Evolutionary conservation across 2,113 vertebrate genomes (phyloP).

Genomic region (Kryptolebias marmoratus): DNA sequence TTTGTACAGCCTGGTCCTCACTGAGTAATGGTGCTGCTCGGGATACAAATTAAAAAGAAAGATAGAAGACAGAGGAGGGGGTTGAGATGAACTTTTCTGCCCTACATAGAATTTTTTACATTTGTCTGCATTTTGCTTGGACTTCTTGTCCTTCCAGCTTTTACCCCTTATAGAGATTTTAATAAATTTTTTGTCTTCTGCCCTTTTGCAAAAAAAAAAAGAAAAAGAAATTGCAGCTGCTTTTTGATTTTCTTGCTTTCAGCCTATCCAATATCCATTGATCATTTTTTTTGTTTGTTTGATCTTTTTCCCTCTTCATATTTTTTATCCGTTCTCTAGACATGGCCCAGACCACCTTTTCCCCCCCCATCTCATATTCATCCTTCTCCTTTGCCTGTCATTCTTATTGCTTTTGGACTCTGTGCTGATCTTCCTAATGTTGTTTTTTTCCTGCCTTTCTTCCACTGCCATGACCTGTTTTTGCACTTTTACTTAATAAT

Average conservation of each 20-base stretch:
- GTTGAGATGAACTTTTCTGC: conserved; percentile 51
- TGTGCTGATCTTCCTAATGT: conserved; percentile 5
- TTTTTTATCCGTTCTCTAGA: neutral
- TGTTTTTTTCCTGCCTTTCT: neutral
- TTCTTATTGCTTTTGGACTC: conserved; percentile 6
- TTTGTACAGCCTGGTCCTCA: conserved; percentile 60
- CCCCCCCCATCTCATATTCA: conserved; percentile 8
- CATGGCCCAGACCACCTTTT: conserved; percentile 1
- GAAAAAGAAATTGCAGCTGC: conserved; percentile 20
- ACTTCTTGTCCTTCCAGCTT: conserved; percentile 29
- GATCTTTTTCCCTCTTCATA: conserved; percentile 27
- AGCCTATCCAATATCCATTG: neutral
- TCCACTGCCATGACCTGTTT: neutral
- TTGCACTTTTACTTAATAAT: neutral
- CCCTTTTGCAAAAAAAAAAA: conserved; percentile 23
- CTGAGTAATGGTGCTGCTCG: conserved; percentile 65
- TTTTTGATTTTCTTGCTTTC: conserved; percentile 24
- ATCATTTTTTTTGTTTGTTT: conserved; percentile 17
- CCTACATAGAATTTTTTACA: conserved; percentile 64
- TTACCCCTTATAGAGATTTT: conserved; percentile 1
- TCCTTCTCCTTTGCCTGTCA: neutral
- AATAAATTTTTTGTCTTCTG: conserved; percentile 11
- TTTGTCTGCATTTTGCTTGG: conserved; percentile 35
- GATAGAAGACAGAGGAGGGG: conserved; percentile 39
- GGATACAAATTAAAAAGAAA: conserved; percentile 55